A percentile compares a stretch with the other conserved stretches of the same genome.
phyloP scores from a whole-genome alignment of 2,888 invertebrate species.

The Zaprionus obscuricornis region DNA sequence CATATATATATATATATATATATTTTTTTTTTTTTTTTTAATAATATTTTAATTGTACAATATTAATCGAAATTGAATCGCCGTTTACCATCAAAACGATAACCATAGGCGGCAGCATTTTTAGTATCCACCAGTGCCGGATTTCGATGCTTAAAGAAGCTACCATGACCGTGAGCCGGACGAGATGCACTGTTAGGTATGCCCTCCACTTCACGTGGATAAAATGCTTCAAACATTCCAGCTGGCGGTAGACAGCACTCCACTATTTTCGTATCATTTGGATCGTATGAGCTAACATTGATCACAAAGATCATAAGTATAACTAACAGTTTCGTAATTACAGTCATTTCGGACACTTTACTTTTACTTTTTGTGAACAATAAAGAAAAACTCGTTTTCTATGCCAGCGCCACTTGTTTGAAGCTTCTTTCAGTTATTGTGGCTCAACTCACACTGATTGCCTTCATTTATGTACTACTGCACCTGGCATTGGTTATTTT shows the following conservation, averaged over 20 bases:
- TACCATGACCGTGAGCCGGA: conserved; percentile 90
- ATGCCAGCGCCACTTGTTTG: not conserved
- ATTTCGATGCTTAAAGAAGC: conserved; percentile 92
- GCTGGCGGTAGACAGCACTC: conserved; percentile 87
- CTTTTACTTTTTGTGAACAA: conserved; percentile 61
- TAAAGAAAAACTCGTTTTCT: conserved; percentile 56
- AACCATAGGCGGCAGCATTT: conserved; percentile 94
- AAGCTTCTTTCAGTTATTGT: conserved; percentile 27
- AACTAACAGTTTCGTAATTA: conserved; percentile 54
- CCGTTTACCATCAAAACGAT: conserved; percentile 92
- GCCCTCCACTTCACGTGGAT: conserved; percentile 88
- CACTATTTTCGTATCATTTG: conserved; percentile 88
- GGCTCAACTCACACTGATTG: conserved; percentile 22
- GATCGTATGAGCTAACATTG: conserved; percentile 86
- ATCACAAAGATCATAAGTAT: conserved; percentile 27
- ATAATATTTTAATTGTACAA: not conserved
- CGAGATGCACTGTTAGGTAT: conserved; percentile 90
- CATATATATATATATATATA: too few relatives aligned
- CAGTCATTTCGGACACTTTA: conserved; percentile 40
- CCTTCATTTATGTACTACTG: conserved; percentile 1
- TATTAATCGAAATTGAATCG: conserved; percentile 92
- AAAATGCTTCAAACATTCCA: conserved; percentile 93
- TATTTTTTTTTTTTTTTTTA: not conserved
- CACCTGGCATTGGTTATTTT: conserved; percentile 4
- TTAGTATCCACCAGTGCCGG: conserved; percentile 93